phyloP scores from a whole-genome alignment of 64 coral and sea anemone species.

The Dendrophyllia cribrosa region DNA sequence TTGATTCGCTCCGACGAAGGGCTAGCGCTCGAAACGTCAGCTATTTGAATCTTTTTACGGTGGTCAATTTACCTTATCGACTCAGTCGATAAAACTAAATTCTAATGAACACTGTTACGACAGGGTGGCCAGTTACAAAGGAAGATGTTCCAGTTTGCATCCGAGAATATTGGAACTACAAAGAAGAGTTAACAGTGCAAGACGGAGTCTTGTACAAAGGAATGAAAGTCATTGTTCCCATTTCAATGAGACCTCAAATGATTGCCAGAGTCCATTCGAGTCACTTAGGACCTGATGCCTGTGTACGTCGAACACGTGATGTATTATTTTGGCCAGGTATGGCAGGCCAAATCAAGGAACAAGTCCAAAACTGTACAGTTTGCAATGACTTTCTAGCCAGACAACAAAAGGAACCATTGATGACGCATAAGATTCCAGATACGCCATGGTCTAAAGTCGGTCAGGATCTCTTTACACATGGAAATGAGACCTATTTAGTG shows the following conservation, averaged over 20 bases:
- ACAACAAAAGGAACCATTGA: slow-evolving; percentile 53
- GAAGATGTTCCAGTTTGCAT: slow-evolving; percentile 22
- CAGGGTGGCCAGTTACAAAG: slow-evolving; percentile 58
- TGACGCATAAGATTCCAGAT: slow-evolving; percentile 33
- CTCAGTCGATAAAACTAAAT: too few relatives aligned
- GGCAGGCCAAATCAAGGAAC: slow-evolving; percentile 33
- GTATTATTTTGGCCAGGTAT: slow-evolving; percentile 28
- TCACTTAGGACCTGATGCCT: slow-evolving; percentile 41
- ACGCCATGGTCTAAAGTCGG: neutral
- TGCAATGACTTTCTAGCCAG: neutral
- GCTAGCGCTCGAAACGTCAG: too few relatives aligned
- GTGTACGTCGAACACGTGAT: slow-evolving; percentile 32
- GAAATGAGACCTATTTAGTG: neutral
- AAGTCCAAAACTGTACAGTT: too few relatives aligned
- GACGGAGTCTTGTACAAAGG: slow-evolving; percentile 60
- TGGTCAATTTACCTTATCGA: too few relatives aligned
- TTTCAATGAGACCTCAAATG: slow-evolving; percentile 32
- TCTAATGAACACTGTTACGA: slow-evolving; percentile 27
- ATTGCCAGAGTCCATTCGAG: slow-evolving; percentile 51
- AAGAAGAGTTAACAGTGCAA: slow-evolving; percentile 58
- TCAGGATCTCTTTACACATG: neutral
- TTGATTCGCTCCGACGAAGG: too few relatives aligned
- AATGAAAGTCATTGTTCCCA: slow-evolving; percentile 45
- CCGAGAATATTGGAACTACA: slow-evolving; percentile 42
- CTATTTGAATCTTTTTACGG: too few relatives aligned